Base-by-base conservation (phyloP, 2,113 vertebrate species). In the Notechis scutatus region DNA sequence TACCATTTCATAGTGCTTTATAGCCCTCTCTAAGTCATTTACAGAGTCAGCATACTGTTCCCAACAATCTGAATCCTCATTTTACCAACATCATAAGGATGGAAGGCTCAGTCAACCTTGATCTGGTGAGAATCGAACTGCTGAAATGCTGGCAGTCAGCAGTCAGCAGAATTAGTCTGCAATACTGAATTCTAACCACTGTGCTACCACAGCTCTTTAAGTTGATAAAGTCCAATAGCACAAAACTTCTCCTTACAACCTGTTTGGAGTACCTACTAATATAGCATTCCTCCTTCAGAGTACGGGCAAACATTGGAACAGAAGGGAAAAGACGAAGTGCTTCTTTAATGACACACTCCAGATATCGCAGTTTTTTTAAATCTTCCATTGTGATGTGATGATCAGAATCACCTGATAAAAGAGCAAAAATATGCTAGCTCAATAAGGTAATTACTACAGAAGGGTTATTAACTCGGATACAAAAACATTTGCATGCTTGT, bases 311-410 rank as follows among this genome's bases (percentile, higher is more conserved):
- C n/a, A 98, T 94, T 0, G 99, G 99, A 94, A 99, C 99, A 0
- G 99, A 98, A 42, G 99, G 99, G 86, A 97, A 99, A 88, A 99
- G 91, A 2, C 99, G 97, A 93, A 99, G 98, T 6, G 97, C 95
- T 97, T 99, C 99, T 95, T 99, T 99, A 94, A 99, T 97, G 93
- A 99, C 98, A 95, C 98, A 99, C 5, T 99, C 99, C 95, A 99
- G 97, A 93, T 99, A 99, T 6, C 95, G 98, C 21, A 99, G 98
- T 91, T 98, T 97, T 97, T 98, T 99, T 96, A 99, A 96, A 95
- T 99, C 98, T 0, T 99, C 99, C 2, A 54, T 94, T 85, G 96
- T 98, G 26, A 97, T 92, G 9, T 97, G 96, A 69, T 96, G 97
- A 34, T 98, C 96, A 20, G 98, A 98, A 9, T 96, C 90, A 89